Conservation (phyloP, 2,888 invertebrate genomes). For the Unio pictorum region DNA sequence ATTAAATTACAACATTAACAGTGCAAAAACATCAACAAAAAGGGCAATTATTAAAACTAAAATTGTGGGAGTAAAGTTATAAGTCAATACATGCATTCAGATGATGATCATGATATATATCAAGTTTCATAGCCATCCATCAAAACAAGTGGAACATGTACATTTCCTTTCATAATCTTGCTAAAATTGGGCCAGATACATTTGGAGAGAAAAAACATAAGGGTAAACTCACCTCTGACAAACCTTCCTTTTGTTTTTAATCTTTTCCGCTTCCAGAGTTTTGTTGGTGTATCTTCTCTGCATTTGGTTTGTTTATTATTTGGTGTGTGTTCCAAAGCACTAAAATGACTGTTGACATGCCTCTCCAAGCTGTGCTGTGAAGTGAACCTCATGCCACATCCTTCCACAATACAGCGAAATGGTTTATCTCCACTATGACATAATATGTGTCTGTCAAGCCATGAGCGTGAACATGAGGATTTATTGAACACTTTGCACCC, state of each 20-base stretch:
- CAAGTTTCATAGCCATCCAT: no score
- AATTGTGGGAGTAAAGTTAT: no score
- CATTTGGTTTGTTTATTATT: slow-evolving; percentile 74
- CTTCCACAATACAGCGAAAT: slow-evolving; percentile 95
- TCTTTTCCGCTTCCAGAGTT: slow-evolving; percentile 90
- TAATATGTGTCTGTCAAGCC: slow-evolving; percentile 93
- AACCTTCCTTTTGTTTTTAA: slow-evolving; percentile 89
- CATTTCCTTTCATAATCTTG: no score
- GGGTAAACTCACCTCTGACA: slow-evolving; percentile 80
- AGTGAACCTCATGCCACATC: slow-evolving; percentile 80
- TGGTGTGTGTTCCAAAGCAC: slow-evolving; percentile 72
- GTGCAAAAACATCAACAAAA: no score
- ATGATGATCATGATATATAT: no score
- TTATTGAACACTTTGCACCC: slow-evolving; percentile 95
- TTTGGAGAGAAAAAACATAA: background rate
- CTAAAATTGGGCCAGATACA: background rate
- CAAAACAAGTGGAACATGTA: no score
- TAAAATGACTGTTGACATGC: slow-evolving; percentile 94
- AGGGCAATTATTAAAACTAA: no score
- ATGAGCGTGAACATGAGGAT: slow-evolving; percentile 91
- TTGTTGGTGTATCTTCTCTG: slow-evolving; percentile 81
- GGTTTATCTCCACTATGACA: slow-evolving; percentile 94
- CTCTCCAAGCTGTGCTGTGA: slow-evolving; percentile 82
- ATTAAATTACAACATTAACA: no score
- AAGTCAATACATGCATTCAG: no score